Conservation (phyloP, 2,113 vertebrate genomes). For the Atlantisia rogersi region DNA sequence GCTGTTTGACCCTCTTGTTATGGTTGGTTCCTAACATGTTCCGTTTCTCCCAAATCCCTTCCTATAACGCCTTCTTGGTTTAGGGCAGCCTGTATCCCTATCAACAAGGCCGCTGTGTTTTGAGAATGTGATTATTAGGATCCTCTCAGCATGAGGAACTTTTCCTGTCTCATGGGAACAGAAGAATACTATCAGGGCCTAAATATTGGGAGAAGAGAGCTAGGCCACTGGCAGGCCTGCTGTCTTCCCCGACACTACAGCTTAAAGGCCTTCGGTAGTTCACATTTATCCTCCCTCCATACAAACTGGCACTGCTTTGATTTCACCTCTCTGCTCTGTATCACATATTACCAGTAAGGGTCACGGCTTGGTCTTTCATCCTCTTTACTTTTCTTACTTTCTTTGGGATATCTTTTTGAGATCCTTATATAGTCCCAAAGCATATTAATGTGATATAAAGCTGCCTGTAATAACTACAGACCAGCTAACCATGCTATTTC, state of each 20-base stretch:
- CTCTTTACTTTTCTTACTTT: background rate
- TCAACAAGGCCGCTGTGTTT: too few species aligned
- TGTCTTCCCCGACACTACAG: background rate
- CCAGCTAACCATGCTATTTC: background rate
- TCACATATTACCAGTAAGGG: background rate
- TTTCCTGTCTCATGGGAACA: too few species aligned
- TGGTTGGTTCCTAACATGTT: too few species aligned
- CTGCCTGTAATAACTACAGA: background rate
- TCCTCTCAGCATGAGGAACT: too few species aligned
- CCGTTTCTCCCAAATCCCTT: too few species aligned
- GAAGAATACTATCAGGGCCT: too few species aligned
- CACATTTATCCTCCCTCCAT: background rate
- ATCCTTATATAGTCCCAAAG: background rate
- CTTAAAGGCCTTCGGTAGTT: background rate
- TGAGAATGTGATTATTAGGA: too few species aligned
- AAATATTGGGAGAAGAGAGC: too few species aligned
- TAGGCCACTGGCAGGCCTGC: too few species aligned
- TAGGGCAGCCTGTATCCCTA: too few species aligned
- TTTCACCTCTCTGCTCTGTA: background rate
- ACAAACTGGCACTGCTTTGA: background rate
- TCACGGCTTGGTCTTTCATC: background rate
- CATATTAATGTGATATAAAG: background rate
- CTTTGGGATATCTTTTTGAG: background rate
- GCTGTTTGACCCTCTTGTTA: too few species aligned
- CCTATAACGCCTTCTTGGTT: too few species aligned